Percentiles rank a stretch among this genome's conserved stretches.
Evolutionary conservation across 1,140 invertebrate species (phyloP).

Genomic region (Magallana angulata): DNA sequence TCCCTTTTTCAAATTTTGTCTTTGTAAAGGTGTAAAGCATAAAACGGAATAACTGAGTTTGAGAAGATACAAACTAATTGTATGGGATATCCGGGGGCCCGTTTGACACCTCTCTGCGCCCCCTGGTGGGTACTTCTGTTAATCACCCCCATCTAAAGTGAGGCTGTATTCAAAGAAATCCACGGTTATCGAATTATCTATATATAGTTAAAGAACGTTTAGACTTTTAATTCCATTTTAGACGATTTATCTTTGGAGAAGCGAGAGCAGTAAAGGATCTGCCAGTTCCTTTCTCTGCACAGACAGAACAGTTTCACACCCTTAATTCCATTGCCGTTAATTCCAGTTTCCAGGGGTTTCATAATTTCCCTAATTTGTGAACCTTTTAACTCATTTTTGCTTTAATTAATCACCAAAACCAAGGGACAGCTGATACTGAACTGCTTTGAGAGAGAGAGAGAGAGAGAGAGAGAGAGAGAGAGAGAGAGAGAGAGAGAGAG

Average conservation of each 20-base stretch:
- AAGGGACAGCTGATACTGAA: not conserved
- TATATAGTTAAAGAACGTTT: not conserved
- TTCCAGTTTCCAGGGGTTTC: conserved; percentile 1
- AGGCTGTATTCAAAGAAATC: not conserved
- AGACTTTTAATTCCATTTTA: conserved; percentile 8
- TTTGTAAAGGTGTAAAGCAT: no score
- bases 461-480: conserved; percentile 22
- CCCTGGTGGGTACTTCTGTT: not conserved
- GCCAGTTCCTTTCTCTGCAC: not conserved
- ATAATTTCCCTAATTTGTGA: conserved; percentile 27
- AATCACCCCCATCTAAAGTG: conserved; percentile 25
- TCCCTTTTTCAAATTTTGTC: no score
- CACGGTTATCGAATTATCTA: conserved; percentile 1
- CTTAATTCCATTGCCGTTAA: conserved; percentile 8
- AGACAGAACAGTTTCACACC: not conserved
- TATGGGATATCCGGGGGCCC: not conserved
- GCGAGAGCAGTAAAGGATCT: not conserved
- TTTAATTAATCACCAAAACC: not conserved
- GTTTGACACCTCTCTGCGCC: not conserved
- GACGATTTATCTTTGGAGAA: not conserved
- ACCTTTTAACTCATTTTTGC: conserved; percentile 26
- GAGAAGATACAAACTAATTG: not conserved
- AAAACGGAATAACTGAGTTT: not conserved
- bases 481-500: conserved; percentile 19
- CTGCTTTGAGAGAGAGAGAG: conserved; percentile 9